Evolutionary conservation across 2,797 vertebrate species (phyloP), one percentile per base, ranked within the genome.

Genomic region (Enteromius fasciolatus): DNA sequence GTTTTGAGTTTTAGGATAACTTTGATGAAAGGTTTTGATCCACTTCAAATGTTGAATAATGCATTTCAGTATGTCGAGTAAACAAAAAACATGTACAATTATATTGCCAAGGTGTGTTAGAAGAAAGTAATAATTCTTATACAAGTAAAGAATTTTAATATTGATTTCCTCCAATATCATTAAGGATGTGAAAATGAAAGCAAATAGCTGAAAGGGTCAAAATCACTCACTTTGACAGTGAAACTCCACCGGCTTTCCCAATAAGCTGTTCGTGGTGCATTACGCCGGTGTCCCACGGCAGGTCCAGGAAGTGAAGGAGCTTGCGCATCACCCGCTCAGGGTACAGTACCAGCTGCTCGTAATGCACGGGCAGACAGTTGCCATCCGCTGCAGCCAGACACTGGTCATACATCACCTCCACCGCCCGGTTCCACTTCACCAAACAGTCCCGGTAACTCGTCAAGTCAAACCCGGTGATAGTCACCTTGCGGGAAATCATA

Each of bases 401-500:
- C 93, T 99, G 98, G 87, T 95, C 96, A 88, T 99, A 98, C 97
- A 99, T 99, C 8, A 96, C 98, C 87, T 99, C 98, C 81, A 99
- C 96, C 4, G 98, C 98, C 50, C 98, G 96, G 85, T 98, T 99
- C 98, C 98, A 99, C 92, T 99, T 99, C 89, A 95, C 97, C 91
- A 99, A 91, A 90, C 98, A 99, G 93, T 99, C 98, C 84, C 98
- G 91, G 86, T 98, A 99, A 93, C 97, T 99, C 86, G 95, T 96
- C 31, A 99, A 92, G 89, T 99, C 98, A 88, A 99, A 99, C 0
- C 98, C 98, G 0, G 98, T 97, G 18, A 99, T 99, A 0, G 98
- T 99, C 82, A 99, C 98, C 87, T 98, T 99, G 46, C 97, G 95
- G n/a, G 98, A 99, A 87, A 99, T 99, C 98, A 99, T 99, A 23